A percentile compares a stretch with the other conserved stretches of the same genome.
Evolutionary conservation across 2,113 vertebrate genomes (phyloP).

Genomic region (Boleophthalmus pectinirostris): DNA sequence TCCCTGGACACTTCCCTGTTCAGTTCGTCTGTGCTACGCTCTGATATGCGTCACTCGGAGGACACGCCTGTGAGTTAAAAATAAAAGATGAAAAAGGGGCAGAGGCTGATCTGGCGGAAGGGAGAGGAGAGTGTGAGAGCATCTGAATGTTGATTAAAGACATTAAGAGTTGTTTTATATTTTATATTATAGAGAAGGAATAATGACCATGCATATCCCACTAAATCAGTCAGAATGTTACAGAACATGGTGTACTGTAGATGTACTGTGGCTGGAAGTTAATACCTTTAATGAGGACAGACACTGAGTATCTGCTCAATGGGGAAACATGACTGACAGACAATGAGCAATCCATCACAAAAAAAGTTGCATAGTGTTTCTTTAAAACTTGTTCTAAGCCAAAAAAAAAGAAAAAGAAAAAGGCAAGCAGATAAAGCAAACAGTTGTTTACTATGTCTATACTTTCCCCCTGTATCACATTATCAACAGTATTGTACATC

Average conservation of each 20-base stretch:
- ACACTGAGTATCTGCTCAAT: no score
- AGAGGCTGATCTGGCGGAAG: conserved; percentile 42
- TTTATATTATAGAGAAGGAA: conserved; percentile 22
- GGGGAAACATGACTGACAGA: no score
- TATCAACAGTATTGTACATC: no score
- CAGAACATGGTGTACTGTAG: background rate
- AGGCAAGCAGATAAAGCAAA: no score
- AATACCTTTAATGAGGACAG: background rate
- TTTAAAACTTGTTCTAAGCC: no score
- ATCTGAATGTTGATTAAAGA: conserved; percentile 7
- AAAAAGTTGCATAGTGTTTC: no score
- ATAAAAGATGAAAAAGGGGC: conserved; percentile 70
- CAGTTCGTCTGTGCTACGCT: conserved; percentile 49
- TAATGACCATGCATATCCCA: conserved; percentile 6
- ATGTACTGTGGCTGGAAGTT: background rate
- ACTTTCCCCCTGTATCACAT: no score
- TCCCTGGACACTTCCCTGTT: conserved; percentile 37
- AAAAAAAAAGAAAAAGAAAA: no score
- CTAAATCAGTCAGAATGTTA: background rate
- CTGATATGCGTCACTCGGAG: conserved; percentile 76
- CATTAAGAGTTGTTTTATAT: conserved; percentile 23
- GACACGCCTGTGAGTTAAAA: conserved; percentile 74
- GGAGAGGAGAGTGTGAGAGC: conserved; percentile 17
- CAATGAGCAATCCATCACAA: no score
- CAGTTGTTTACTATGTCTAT: no score